Base-by-base conservation (phyloP, 2,113 vertebrate species). In the Planiliza haematocheilus region DNA sequence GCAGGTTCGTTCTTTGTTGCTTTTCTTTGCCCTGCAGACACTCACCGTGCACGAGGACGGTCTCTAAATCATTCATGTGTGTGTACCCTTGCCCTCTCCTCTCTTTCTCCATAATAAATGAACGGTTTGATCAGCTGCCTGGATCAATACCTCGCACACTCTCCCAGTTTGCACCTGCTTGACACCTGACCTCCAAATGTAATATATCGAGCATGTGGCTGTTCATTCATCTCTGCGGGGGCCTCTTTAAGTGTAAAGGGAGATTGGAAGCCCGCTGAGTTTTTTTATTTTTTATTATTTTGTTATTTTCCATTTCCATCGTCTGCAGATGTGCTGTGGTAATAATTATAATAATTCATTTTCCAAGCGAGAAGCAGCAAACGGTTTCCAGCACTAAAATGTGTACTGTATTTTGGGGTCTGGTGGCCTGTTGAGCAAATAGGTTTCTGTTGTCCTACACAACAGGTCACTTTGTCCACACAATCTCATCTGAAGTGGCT, bases 121-220 rank as follows among this genome's bases (percentile, higher is more conserved):
- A 88, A 78, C 43, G 38, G 69, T 85, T 86, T 85, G 78, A 87
- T 87, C 82, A 78, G 75, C 67, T 75, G 58, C 69, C 51, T 53
- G 7, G 56, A 86, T 88, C 88, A 85, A 81, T 82, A 82, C 43
- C 42, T 50, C n/a, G 49, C 74, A 79, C 66, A 49, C 73, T 57
- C 60, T 57, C 41, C 24, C 52, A 52, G 58, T 81, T 75, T 83
- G 69, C 77, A 81, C 39, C n/a, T 52, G 63, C 68, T 88, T 89
- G 81, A 86, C 83, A 78, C 59, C 37, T 78, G 61, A 84, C 86
- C 82, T 82, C 68, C 57, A 62, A 72, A 52, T 48, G 38, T 39
- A n/a, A 46, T 77, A 36, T 67, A 45, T 78, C 74, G 57, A 48
- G 39, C 52, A 39, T 60, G 46, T 37, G 45, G 59, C 59, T 12